Percentiles rank a stretch among this genome's conserved stretches.
These are phyloP conservation scores for Mythimna pallens DNA, from an alignment of 2,888 invertebrate genomes.

Conservation along the genomic window DNA sequence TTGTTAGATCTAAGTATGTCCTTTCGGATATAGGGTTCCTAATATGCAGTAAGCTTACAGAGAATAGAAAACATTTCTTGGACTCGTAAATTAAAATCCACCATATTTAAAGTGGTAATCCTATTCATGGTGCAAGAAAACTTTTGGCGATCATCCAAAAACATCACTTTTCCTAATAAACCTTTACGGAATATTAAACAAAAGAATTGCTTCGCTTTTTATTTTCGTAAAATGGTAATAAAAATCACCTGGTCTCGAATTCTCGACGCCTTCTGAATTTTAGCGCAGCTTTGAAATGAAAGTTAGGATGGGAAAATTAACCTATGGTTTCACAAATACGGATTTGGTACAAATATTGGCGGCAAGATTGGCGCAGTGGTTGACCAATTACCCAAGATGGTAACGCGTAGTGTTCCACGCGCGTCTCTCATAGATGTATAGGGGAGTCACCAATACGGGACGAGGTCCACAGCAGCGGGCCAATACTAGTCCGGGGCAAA, in stretches of 20 bases:
- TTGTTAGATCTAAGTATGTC: no score
- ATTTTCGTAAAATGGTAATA: neutral
- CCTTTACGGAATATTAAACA: conserved; percentile 18
- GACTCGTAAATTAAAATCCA: conserved; percentile 8
- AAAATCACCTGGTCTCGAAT: neutral
- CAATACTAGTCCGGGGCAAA: no score
- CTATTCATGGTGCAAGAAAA: conserved; percentile 18
- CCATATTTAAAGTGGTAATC: conserved; percentile 17
- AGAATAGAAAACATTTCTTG: neutral
- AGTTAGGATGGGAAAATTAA: neutral
- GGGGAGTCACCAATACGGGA: no score
- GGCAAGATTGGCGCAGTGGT: no score
- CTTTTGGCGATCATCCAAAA: conserved; percentile 31
- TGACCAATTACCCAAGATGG: no score
- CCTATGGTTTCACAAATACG: no score
- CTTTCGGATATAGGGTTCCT: neutral
- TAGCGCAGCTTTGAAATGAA: no score
- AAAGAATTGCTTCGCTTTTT: neutral
- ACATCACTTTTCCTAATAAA: conserved; percentile 5
- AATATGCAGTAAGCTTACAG: neutral
- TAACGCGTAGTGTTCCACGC: no score
- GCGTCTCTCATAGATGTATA: no score
- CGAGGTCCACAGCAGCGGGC: no score
- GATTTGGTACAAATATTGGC: no score
- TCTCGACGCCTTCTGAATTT: neutral